Conservation (phyloP, 2,797 vertebrate species). For the Sebastolobus alascanus region DNA sequence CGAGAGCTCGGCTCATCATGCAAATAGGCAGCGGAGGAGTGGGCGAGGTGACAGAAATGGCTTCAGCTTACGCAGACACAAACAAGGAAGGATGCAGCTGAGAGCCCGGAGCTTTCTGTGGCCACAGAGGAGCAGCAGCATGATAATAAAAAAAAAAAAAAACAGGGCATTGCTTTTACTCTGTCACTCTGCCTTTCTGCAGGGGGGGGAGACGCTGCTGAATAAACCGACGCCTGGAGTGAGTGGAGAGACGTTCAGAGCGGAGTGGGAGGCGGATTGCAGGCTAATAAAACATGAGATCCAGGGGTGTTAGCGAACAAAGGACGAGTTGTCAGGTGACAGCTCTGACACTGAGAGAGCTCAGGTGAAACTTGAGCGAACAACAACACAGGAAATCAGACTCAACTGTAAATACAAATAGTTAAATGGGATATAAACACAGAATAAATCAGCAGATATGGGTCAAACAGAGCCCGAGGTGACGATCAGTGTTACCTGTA, state of each 20-base stretch:
- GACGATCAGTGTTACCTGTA: constrained; percentile 1
- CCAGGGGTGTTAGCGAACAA: constrained; percentile 41
- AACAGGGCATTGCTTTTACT: constrained; percentile 35
- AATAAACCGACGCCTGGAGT: constrained; percentile 29
- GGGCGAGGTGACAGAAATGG: constrained; percentile 63
- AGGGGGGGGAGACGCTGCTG: not conserved
- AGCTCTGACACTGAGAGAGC: constrained; percentile 41
- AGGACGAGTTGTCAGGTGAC: constrained; percentile 42
- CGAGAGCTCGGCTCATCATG: constrained; percentile 56
- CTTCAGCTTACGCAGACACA: constrained; percentile 59
- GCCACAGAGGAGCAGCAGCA: constrained; percentile 29
- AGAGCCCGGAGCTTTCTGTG: constrained; percentile 40
- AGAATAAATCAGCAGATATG: not conserved
- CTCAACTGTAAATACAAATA: constrained; percentile 44
- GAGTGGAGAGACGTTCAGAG: constrained; percentile 23
- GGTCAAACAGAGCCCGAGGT: not conserved
- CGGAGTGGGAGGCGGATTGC: constrained; percentile 27
- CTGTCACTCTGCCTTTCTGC: constrained; percentile 49
- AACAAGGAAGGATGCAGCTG: constrained; percentile 39
- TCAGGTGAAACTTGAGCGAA: constrained; percentile 45
- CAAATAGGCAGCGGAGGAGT: constrained; percentile 65
- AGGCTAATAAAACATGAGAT: constrained; percentile 51
- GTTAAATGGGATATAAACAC: constrained; percentile 19
- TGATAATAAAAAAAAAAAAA: constrained; percentile 51
- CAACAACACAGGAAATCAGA: constrained; percentile 28